Percentiles rank a stretch among this genome's conserved stretches.
These are phyloP conservation scores for Thalassarche chlororhynchos DNA, from an alignment of 2,113 vertebrate species.

Conservation along the genomic window DNA sequence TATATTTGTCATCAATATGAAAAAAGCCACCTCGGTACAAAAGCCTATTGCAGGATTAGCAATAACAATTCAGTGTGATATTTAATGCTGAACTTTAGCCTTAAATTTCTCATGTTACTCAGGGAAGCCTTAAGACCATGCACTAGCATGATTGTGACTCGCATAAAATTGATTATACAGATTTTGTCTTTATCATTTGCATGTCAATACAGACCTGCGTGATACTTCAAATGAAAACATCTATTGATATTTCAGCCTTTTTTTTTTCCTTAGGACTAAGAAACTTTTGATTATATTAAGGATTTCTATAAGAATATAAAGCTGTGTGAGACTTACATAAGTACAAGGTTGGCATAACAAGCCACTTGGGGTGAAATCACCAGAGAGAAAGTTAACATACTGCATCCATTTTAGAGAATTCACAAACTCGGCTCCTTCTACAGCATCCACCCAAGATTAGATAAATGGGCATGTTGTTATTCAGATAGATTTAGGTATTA, in stretches of 20 bases:
- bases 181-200: constrained; percentile 20
- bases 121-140: neutral
- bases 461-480: neutral
- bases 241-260: neutral
- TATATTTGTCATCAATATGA: neutral
- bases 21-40: neutral
- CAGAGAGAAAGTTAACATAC: neutral
- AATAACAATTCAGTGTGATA: neutral
- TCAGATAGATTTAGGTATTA: neutral
- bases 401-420: neutral
- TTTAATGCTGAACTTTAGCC: constrained; percentile 3
- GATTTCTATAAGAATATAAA: constrained; percentile 2
- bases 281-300: neutral
- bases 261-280: neutral
- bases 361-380: neutral
- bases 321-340: neutral
- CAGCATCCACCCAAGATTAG: neutral
- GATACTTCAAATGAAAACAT: neutral
- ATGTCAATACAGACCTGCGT: neutral
- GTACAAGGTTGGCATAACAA: neutral
- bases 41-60: neutral
- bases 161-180: neutral
- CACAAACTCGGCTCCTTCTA: neutral
- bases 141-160: neutral
- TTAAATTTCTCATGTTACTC: neutral